These are phyloP conservation scores for Bufotes viridis DNA, from an alignment of 2,797 vertebrate genomes.

Conservation along the genomic window DNA sequence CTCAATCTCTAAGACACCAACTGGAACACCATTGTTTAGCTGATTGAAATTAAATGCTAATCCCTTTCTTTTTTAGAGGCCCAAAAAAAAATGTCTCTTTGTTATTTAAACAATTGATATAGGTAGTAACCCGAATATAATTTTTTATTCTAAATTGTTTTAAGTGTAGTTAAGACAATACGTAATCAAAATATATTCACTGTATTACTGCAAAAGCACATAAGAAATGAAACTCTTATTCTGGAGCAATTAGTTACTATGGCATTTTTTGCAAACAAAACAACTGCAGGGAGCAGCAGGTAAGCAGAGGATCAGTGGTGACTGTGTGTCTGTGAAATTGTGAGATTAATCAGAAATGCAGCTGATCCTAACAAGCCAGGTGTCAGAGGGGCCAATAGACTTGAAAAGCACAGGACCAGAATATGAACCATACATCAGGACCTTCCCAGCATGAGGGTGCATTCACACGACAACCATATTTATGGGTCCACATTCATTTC, in stretches of 20 bases:
- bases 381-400: no score
- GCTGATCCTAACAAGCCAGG: no score
- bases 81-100: constrained; percentile 71
- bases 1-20: constrained; percentile 83
- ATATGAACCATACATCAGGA: no score
- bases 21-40: constrained; percentile 79
- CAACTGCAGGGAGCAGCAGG: neutral
- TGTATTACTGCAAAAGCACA: constrained; percentile 29
- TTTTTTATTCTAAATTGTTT: constrained; percentile 81
- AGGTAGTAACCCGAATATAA: constrained; percentile 74
- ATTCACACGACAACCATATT: no score
- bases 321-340: neutral
- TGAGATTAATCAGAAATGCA: no score
- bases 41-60: constrained; percentile 85
- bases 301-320: neutral
- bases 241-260: neutral
- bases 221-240: neutral
- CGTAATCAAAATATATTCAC: constrained; percentile 82
- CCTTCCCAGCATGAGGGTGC: no score
- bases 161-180: constrained; percentile 83
- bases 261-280: neutral
- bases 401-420: no score
- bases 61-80: constrained; percentile 74
- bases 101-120: constrained; percentile 86
- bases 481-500: no score